Percentiles rank a stretch among this genome's conserved stretches.
Evolutionary conservation across 2,797 vertebrate genomes (phyloP).

Genomic region (Heterohyrax brucei): DNA sequence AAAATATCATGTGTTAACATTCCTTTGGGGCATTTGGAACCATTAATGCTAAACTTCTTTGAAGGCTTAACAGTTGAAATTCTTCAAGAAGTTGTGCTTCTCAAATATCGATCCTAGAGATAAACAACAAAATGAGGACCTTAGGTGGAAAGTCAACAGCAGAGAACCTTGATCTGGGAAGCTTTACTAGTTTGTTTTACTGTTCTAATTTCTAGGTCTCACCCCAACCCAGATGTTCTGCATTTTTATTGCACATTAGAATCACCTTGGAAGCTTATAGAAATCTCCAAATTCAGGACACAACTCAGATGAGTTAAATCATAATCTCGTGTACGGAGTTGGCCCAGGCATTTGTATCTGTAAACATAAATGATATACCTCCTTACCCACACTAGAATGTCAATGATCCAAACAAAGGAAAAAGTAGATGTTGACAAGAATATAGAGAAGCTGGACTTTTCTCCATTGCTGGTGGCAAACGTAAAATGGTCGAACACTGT

Average conservation of each 20-base stretch:
- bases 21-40: neutral
- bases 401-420: neutral
- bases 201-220: neutral
- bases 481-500: neutral
- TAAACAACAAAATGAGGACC: neutral
- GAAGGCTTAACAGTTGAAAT: neutral
- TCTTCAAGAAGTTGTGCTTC: conserved; percentile 19
- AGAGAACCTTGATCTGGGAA: neutral
- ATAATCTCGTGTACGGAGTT: neutral
- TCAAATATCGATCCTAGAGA: neutral
- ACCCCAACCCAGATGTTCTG: neutral
- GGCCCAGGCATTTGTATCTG: neutral
- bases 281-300: neutral
- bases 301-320: neutral
- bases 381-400: neutral
- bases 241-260: conserved; percentile 47
- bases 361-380: neutral
- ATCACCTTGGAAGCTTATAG: neutral
- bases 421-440: neutral
- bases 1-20: neutral
- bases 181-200: neutral
- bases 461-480: neutral
- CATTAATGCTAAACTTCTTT: neutral
- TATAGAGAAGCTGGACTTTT: neutral
- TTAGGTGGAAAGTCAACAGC: neutral